Base-by-base conservation (phyloP, 2,113 vertebrate species). In the Galemys pyrenaicus region DNA sequence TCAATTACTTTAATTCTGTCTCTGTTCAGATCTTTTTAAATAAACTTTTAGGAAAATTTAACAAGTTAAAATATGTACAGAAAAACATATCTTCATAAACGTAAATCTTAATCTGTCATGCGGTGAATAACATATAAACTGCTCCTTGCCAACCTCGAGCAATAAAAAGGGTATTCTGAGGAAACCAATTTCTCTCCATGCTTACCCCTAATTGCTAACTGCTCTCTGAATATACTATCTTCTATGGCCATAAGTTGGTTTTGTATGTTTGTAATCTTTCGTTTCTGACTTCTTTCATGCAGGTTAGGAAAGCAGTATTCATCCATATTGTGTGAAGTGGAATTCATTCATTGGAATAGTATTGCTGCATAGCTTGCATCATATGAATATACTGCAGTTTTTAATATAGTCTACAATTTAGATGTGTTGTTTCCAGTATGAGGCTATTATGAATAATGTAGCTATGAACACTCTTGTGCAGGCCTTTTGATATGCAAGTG, bases 31-130 rank as follows among this genome's bases (percentile, higher is more conserved):
- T 85, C 28, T 24, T 44, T 41, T 79, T 56, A 86, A 62, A 24
- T 44, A 30, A 78, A n/a, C 26, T 90, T 84, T 85, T 56, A 54
- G 19, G 73, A 64, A 95, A 77, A 83, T 74, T 86, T 58, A 92
- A 87, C 32, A 80, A 58, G 11, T 41, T 24, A 54, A 58, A n/a
- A 58, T 15, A 60, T 9, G 17, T 46, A 82, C 2, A 65, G 44
- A 77, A 89, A 88, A 88, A 4, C 26, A 9, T 68, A 60, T 41
- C 41, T 51, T 83, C 67, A 84, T 30, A 81, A 71, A 82, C 35
- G 10, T 22, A 87, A 89, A 90, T 37, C 17, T 75, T 44, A 88
- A 39, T 28, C 75, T 87, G 74, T 19, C 41, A 65, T 26, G 87
- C 58, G 73, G 32, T 67, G 60, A 95, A 68, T 81, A 88, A 90